A percentile compares a stretch with the other conserved stretches of the same genome.
Conservation (phyloP, 2,797 vertebrate genomes). For the Heteromormyrus szaboi region DNA sequence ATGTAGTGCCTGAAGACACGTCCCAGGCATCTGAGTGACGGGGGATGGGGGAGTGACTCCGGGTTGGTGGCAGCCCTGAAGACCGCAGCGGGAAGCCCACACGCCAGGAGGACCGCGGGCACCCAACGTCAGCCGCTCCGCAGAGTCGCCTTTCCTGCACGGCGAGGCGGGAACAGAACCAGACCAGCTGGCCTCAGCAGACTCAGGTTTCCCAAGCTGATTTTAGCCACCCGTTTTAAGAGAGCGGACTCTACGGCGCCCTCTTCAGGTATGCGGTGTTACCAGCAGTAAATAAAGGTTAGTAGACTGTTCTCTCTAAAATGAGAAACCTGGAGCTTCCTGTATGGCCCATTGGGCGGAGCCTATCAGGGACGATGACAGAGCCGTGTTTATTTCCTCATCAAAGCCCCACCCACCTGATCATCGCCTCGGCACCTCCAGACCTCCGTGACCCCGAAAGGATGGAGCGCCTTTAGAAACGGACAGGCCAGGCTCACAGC, state of each 20-base stretch:
- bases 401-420: background rate
- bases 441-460: background rate
- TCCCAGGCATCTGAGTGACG: background rate
- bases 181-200: background rate
- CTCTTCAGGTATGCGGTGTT: background rate
- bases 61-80: background rate
- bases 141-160: background rate
- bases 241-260: background rate
- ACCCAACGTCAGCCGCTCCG: background rate
- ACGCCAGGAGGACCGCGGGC: background rate
- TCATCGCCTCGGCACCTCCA: background rate
- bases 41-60: background rate
- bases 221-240: background rate
- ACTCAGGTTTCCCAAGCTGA: background rate
- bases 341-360: background rate
- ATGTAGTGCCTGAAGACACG: background rate
- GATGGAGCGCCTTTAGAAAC: background rate
- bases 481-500: background rate
- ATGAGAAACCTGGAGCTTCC: background rate
- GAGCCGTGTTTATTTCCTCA: background rate
- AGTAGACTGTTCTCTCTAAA: background rate
- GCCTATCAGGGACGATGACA: background rate
- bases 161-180: background rate
- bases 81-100: background rate
- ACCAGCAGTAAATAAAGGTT: background rate